These are phyloP conservation scores for Eumerus sabulonum DNA, from an alignment of 2,888 invertebrate genomes.

Conservation along the genomic window DNA sequence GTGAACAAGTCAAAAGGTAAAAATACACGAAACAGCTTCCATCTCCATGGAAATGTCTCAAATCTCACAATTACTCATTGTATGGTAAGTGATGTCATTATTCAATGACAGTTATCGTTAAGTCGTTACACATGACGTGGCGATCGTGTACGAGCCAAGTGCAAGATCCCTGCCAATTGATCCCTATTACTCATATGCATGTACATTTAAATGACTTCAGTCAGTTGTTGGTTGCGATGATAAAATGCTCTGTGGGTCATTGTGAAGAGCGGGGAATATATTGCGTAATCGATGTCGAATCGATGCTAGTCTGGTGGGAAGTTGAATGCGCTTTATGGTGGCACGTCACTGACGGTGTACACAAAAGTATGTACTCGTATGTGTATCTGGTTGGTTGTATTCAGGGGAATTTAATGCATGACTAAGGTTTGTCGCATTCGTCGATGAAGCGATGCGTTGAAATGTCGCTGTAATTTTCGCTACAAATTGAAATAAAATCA, in stretches of 20 bases:
- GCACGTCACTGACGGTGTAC: no score
- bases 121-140: slow-evolving; percentile 23
- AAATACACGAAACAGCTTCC: no score
- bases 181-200: slow-evolving; percentile 35
- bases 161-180: slow-evolving; percentile 49
- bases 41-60: slow-evolving; percentile 1
- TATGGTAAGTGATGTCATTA: not conserved
- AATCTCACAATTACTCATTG: slow-evolving; percentile 30
- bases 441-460: slow-evolving; percentile 35
- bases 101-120: slow-evolving; percentile 47
- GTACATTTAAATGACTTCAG: not conserved
- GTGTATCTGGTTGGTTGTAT: not conserved
- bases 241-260: slow-evolving; percentile 30
- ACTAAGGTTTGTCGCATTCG: slow-evolving; percentile 23
- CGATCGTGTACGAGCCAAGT: not conserved
- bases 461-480: slow-evolving; percentile 16
- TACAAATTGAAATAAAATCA: slow-evolving; percentile 2
- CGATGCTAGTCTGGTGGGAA: not conserved
- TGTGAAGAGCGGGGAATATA: slow-evolving; percentile 11
- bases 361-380: no score
- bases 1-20: slow-evolving; percentile 44
- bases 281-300: slow-evolving; percentile 20
- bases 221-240: slow-evolving; percentile 13
- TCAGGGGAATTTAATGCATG: slow-evolving; percentile 28
- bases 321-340: no score